Percentiles rank a stretch among this genome's conserved stretches.
phyloP scores from a whole-genome alignment of 1,140 invertebrate species.

The Tribolium castaneum region DNA sequence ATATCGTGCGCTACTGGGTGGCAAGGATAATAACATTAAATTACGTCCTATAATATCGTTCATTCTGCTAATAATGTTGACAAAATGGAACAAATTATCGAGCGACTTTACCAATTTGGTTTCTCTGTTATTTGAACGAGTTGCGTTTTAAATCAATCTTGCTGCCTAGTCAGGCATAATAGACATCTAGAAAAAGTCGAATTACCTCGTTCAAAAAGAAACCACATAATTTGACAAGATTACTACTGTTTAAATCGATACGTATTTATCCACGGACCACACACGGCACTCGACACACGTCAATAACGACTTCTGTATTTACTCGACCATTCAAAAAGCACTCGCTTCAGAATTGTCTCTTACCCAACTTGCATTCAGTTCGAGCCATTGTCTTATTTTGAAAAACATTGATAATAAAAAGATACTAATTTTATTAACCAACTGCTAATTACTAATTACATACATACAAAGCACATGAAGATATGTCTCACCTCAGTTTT shows the following conservation, averaged over 20 bases:
- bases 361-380: too few relatives aligned
- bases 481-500: too few relatives aligned
- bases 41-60: constrained; percentile 50
- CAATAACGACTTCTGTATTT: background rate
- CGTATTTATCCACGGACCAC: constrained; percentile 23
- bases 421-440: too few relatives aligned
- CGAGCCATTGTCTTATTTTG: too few relatives aligned
- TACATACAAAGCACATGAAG: too few relatives aligned
- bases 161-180: constrained; percentile 34
- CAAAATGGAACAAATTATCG: constrained; percentile 52
- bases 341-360: too few relatives aligned
- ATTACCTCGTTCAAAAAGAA: constrained; percentile 36
- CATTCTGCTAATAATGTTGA: constrained; percentile 51
- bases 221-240: constrained; percentile 42
- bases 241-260: constrained; percentile 43
- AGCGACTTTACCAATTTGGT: constrained; percentile 51
- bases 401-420: too few relatives aligned
- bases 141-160: constrained; percentile 43
- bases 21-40: constrained; percentile 51
- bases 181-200: constrained; percentile 21
- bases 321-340: background rate
- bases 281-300: background rate
- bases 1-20: constrained; percentile 54
- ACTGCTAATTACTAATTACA: too few relatives aligned
- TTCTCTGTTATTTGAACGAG: constrained; percentile 48